Percentiles rank a stretch among this genome's conserved stretches.
Conservation (phyloP, 1,140 invertebrate species). For the Pseudomyrmex dendroicus region DNA sequence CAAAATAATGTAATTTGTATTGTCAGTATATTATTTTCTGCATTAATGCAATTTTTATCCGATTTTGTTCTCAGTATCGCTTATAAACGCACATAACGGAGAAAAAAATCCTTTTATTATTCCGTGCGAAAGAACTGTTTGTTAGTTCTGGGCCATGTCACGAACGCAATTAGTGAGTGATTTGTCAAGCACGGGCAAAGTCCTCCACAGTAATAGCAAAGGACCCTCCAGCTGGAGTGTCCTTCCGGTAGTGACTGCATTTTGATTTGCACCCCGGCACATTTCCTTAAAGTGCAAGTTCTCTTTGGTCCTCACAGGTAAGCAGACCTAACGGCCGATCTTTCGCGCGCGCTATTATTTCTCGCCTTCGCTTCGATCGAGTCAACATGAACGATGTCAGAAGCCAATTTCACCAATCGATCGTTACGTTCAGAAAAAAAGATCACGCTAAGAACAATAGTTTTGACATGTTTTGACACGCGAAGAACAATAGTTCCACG, state of each 20-base stretch:
- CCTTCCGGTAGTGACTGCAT: constrained; percentile 82
- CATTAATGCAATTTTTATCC: not conserved
- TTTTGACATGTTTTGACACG: not conserved
- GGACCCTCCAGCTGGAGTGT: constrained; percentile 80
- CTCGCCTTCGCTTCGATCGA: constrained; percentile 13
- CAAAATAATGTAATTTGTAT: not conserved
- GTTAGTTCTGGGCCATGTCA: constrained; percentile 83
- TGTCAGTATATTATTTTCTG: constrained; percentile 1
- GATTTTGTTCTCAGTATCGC: not conserved
- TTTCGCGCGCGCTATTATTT: constrained; percentile 26
- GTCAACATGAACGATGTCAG: constrained; percentile 15
- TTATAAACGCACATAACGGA: not conserved
- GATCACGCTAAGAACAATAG: no score
- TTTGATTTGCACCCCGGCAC: constrained; percentile 83
- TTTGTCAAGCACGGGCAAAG: constrained; percentile 81
- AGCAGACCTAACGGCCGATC: constrained; percentile 54
- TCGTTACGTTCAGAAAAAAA: not conserved
- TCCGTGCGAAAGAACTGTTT: constrained; percentile 78
- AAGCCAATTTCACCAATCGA: constrained; percentile 3
- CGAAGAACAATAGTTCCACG: not conserved
- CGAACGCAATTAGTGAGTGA: constrained; percentile 85
- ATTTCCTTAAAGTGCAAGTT: constrained; percentile 80
- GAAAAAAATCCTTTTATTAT: constrained; percentile 66
- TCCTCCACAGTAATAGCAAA: constrained; percentile 82
- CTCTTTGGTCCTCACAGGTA: constrained; percentile 68